These are phyloP conservation scores for Drosophila conformis DNA, from an alignment of 2,888 invertebrate genomes.

Conservation along the genomic window DNA sequence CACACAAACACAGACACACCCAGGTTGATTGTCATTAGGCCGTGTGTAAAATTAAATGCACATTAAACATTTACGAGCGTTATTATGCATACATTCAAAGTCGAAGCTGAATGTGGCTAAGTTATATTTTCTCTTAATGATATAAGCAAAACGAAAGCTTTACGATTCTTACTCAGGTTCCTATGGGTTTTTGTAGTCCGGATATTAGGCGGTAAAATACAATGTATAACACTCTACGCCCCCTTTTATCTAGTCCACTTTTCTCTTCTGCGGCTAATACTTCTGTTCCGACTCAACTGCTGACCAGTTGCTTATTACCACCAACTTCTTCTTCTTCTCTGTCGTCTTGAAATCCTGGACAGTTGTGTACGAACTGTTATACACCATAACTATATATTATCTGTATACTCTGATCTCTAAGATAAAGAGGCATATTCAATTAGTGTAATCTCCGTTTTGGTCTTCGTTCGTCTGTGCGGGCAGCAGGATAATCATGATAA, in stretches of 20 bases:
- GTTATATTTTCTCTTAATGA: constrained; percentile 10
- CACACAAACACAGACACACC: neutral
- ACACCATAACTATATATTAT: neutral
- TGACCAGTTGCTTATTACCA: constrained; percentile 18
- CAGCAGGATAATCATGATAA: neutral
- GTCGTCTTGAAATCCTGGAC: constrained; percentile 15
- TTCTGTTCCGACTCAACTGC: constrained; percentile 6
- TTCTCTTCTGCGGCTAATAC: neutral
- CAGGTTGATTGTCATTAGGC: constrained; percentile 39
- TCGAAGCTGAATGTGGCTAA: constrained; percentile 8
- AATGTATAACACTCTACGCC: constrained; percentile 21
- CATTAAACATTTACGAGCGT: constrained; percentile 49
- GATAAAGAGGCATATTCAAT: neutral
- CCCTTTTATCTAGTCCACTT: neutral
- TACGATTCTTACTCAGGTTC: constrained; percentile 10
- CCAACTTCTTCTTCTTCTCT: neutral
- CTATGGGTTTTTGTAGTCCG: constrained; percentile 3
- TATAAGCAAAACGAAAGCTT: neutral
- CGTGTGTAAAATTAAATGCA: constrained; percentile 43
- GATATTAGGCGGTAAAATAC: constrained; percentile 19
- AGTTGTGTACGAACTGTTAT: constrained; percentile 20
- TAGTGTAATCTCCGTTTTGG: neutral
- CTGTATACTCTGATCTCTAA: neutral
- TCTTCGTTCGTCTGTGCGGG: too few relatives aligned
- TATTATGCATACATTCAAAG: constrained; percentile 9